These are phyloP conservation scores for Gymnobelideus leadbeateri DNA, from an alignment of 2,113 vertebrate species.

Conservation along the genomic window DNA sequence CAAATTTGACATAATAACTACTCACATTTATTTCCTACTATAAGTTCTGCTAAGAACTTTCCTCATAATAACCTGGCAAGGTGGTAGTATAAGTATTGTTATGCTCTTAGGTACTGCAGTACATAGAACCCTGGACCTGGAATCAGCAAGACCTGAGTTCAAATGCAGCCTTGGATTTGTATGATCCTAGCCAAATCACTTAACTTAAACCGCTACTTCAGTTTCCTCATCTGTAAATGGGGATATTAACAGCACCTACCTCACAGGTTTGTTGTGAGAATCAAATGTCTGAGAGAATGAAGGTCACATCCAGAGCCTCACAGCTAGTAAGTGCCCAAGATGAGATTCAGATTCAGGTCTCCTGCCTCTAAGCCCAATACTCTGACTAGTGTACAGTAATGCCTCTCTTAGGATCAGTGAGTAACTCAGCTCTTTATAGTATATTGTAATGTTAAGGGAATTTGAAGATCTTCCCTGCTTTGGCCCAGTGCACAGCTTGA, in stretches of 20 bases:
- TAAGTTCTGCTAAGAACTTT: not conserved
- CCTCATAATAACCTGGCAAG: not conserved
- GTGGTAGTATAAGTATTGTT: not conserved
- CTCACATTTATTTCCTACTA: not conserved
- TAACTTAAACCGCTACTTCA: not conserved
- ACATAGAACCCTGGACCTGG: not conserved
- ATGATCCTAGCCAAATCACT: not conserved
- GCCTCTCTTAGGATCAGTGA: not conserved
- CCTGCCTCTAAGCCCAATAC: not conserved
- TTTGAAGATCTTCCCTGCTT: too few relatives aligned
- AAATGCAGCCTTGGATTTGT: not conserved
- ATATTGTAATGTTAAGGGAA: not conserved
- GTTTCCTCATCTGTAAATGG: not conserved
- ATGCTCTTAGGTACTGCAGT: not conserved
- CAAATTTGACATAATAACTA: not conserved
- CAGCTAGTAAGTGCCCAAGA: not conserved
- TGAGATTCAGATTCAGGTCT: not conserved
- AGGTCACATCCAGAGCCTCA: not conserved
- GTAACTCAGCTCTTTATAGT: not conserved
- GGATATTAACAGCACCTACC: not conserved
- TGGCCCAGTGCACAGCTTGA: too few relatives aligned
- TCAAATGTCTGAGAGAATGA: not conserved
- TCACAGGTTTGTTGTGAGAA: not conserved
- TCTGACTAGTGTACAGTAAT: not conserved
- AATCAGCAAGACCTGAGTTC: not conserved